These are phyloP conservation scores for Synanceia verrucosa DNA, from an alignment of 2,797 vertebrate genomes.

Conservation along the genomic window DNA sequence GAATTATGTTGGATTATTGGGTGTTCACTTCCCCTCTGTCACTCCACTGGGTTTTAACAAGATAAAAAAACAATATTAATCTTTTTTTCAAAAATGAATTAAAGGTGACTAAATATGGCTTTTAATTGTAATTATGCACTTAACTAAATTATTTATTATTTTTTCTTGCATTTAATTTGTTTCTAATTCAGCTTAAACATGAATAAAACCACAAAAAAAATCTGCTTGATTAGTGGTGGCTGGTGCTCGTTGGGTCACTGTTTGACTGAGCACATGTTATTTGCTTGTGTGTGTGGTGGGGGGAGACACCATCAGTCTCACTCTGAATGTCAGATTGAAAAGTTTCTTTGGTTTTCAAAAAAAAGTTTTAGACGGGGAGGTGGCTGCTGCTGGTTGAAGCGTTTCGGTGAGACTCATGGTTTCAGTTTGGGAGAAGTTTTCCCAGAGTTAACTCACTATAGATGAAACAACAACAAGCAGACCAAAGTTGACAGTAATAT, in stretches of 20 bases:
- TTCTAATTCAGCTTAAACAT: neutral
- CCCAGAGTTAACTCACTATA: neutral
- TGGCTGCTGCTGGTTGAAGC: neutral
- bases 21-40: no score
- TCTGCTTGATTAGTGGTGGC: neutral
- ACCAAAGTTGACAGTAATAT: neutral
- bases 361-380: fast-evolving
- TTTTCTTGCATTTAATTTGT: neutral
- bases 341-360: neutral
- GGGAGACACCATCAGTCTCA: neutral
- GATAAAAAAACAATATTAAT: no score
- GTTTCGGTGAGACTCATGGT: no score
- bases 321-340: neutral
- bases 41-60: no score
- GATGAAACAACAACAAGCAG: neutral
- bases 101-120: neutral
- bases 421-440: neutral
- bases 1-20: no score
- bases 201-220: neutral
- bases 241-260: neutral
- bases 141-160: neutral
- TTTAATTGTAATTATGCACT: neutral
- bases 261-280: fast-evolving
- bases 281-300: neutral
- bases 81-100: neutral